Conservation (phyloP, 2,888 invertebrate genomes). For the Troides oblongomaculatus region DNA sequence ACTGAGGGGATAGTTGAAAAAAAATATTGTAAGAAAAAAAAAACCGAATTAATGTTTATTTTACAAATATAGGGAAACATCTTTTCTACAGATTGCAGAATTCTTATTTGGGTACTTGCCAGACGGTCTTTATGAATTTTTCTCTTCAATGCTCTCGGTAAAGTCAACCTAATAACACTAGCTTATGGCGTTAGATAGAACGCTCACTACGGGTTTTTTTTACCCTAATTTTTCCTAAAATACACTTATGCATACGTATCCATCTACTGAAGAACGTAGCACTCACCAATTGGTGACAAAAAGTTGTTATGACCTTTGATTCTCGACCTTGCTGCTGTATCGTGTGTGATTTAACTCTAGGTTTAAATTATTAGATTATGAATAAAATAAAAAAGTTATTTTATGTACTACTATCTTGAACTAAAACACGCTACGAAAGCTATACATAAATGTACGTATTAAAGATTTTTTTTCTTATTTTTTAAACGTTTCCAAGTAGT, state of each 20-base stretch:
- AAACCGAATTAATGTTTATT: background rate
- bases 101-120: background rate
- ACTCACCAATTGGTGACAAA: no score
- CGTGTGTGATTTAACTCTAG: no score
- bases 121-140: background rate
- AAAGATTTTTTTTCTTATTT: background rate
- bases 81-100: background rate
- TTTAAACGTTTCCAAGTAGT: background rate
- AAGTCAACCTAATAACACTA: background rate
- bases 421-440: no score
- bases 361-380: no score
- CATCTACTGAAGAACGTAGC: no score
- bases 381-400: no score
- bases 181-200: background rate
- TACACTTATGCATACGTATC: no score
- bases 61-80: background rate
- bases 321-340: no score
- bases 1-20: no score
- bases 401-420: no score
- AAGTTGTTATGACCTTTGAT: no score
- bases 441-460: no score
- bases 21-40: background rate
- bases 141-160: background rate
- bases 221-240: background rate
- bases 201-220: background rate